Conservation (phyloP, 2,797 vertebrate species). For the Taeniopygia guttata region DNA sequence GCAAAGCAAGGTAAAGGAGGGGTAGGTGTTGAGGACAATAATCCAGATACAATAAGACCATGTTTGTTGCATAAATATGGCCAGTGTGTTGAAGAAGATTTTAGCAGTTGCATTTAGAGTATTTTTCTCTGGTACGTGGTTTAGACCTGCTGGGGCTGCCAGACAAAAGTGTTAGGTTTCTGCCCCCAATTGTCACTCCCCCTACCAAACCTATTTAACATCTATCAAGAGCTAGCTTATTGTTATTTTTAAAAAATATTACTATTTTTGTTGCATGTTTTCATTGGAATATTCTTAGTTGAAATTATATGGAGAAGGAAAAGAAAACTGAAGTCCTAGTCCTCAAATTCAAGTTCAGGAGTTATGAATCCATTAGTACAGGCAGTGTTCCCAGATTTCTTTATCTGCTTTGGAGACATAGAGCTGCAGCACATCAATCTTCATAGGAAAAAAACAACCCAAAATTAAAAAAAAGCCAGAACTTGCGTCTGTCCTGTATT, state of each 20-base stretch:
- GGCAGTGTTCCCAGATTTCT: slow-evolving; percentile 19
- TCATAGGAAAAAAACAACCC: neutral
- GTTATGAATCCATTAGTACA: slow-evolving; percentile 5
- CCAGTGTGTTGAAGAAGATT: neutral
- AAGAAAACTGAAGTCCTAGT: neutral
- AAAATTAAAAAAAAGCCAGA: neutral
- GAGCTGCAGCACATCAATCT: neutral
- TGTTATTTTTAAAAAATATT: neutral
- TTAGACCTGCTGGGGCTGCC: neutral
- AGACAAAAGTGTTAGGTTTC: neutral
- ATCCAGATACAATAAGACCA: neutral
- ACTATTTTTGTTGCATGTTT: neutral
- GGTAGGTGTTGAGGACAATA: neutral
- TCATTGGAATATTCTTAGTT: neutral
- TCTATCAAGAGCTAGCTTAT: neutral
- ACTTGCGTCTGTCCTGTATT: neutral
- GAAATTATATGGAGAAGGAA: neutral
- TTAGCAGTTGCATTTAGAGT: neutral
- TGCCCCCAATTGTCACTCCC: neutral
- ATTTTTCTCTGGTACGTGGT: neutral
- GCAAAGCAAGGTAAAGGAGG: neutral
- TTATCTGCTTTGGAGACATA: neutral
- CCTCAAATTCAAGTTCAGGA: slow-evolving; percentile 6
- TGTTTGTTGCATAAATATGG: neutral
- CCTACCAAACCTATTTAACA: neutral